A percentile compares a stretch with the other conserved stretches of the same genome.
phyloP scores from a whole-genome alignment of 2,113 vertebrate species.

The Pseudorectes ferrugineus region DNA sequence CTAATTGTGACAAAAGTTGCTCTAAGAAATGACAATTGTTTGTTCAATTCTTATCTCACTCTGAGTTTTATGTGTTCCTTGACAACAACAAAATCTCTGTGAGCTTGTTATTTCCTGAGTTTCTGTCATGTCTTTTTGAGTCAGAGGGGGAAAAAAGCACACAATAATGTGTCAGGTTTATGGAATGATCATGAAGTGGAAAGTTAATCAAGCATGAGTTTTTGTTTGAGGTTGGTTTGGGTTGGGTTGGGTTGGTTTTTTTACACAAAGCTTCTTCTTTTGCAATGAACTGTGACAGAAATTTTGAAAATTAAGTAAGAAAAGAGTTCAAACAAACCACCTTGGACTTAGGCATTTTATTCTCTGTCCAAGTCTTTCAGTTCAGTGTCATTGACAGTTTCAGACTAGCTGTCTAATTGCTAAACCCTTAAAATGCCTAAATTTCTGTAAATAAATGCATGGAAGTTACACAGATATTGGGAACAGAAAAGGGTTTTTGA shows the following conservation, averaged over 20 bases:
- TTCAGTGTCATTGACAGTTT: background rate
- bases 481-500: background rate
- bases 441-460: background rate
- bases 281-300: background rate
- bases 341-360: background rate
- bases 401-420: background rate
- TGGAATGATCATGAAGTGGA: background rate
- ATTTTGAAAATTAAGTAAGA: background rate
- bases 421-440: background rate
- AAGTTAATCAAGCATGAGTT: background rate
- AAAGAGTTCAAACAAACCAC: background rate
- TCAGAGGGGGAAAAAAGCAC: accelerated
- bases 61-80: background rate
- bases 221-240: background rate
- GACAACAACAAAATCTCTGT: background rate
- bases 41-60: background rate
- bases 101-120: background rate
- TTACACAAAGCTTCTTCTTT: background rate
- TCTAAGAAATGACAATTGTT: background rate
- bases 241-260: background rate
- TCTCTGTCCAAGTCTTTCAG: background rate
- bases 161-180: background rate
- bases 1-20: background rate
- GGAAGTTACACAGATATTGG: background rate
- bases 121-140: background rate